Conservation (phyloP, 2,888 invertebrate species). For the Mythimna albipuncta region DNA sequence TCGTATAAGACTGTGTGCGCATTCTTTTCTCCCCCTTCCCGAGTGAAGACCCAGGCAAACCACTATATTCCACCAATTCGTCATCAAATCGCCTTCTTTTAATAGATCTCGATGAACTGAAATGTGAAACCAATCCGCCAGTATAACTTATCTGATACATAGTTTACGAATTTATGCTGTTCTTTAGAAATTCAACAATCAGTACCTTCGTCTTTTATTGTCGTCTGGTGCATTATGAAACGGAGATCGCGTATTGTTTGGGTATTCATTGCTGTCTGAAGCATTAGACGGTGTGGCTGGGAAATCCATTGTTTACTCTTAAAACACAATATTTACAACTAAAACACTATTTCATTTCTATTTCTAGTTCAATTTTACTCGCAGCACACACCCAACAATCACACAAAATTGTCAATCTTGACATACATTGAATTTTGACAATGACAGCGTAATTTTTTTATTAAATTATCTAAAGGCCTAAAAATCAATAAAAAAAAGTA, state of each 20-base stretch:
- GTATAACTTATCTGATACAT: not conserved
- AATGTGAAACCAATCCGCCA: slow-evolving; percentile 48
- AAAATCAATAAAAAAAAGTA: too few relatives aligned
- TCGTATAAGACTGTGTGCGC: slow-evolving; percentile 88
- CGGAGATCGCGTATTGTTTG: slow-evolving; percentile 76
- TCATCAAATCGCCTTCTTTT: slow-evolving; percentile 99
- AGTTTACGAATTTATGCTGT: not conserved
- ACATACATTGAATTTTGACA: too few relatives aligned
- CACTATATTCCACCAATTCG: slow-evolving; percentile 98
- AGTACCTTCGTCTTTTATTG: slow-evolving; percentile 88
- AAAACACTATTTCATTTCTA: not conserved
- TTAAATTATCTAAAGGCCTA: too few relatives aligned
- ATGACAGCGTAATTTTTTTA: too few relatives aligned
- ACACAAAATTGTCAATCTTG: too few relatives aligned
- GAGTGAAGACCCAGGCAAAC: slow-evolving; percentile 91
- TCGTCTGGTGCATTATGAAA: slow-evolving; percentile 83
- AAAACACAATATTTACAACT: not conserved
- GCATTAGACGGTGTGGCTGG: slow-evolving; percentile 84
- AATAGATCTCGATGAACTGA: slow-evolving; percentile 97
- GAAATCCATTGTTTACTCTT: slow-evolving; percentile 79
- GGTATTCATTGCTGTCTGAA: slow-evolving; percentile 85
- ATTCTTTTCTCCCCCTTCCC: slow-evolving; percentile 87
- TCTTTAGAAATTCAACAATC: not conserved
- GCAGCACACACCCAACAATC: not conserved
- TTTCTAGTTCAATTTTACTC: not conserved